Evolutionary conservation across 2,888 invertebrate species (phyloP), one percentile per base, ranked within the genome.

Genomic region (Julus scandinavius): DNA sequence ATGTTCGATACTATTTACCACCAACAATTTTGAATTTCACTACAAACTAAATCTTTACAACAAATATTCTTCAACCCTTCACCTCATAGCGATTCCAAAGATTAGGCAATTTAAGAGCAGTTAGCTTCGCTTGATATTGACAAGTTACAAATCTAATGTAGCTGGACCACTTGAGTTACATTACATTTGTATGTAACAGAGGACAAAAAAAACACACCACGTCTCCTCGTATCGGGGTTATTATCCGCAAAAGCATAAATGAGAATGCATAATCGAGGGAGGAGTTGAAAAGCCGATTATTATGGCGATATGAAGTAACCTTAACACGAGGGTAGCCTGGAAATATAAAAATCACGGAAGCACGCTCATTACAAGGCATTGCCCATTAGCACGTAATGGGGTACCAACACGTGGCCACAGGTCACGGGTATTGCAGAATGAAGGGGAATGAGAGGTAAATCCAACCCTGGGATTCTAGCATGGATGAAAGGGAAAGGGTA

Each of bases 211-310:
- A 11, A 11, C 4, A 13, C 54, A 54, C 11, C 6, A 45, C 41
- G 6, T 54, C 54, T 13, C 9, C 63, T 63, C 63, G 5, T 63
- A n/a, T 63, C 63, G 63, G 63, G 63, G 63, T 63, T 63, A 63
- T 63, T 63, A 63, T 17, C 63, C 63, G 63, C 63, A 17, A 63
- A 63, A 3, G 5, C 63, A 63, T 17, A 63, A 63, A 63, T n/a
- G 63, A 17, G n/a, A 63, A 63, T 63, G n/a, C n/a, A 63, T 63
- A 63, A 54, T 63, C n/a, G 17, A 63, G 63, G 63, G 63, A 15
- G 63, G 63, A 63, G 63, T n/a, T 63, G 63, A 63, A 63, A 63
- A 63, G 63, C 63, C 63, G 63, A 63, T 63, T 63, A 63, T 63
- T 63, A 63, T n/a, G 63, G 63, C 63, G n/a, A 63, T 63, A 63